These are phyloP conservation scores for Phlogophora meticulosa DNA, from an alignment of 2,888 invertebrate genomes.

Conservation along the genomic window DNA sequence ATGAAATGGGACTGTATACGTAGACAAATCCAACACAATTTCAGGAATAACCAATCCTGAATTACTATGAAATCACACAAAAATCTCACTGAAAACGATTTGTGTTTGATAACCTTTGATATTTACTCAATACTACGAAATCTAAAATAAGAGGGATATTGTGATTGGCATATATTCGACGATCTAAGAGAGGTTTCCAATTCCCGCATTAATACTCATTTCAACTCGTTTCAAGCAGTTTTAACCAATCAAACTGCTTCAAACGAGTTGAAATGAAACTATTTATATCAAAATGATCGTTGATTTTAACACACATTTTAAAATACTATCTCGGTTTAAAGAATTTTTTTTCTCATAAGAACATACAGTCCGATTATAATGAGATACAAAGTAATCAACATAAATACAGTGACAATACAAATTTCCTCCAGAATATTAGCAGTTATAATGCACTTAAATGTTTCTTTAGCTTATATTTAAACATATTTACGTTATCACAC, in stretches of 20 bases:
- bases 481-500: too few species aligned
- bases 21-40: background rate
- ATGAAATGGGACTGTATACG: background rate
- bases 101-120: background rate
- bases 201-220: background rate
- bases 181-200: background rate
- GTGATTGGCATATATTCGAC: slow-evolving; percentile 3
- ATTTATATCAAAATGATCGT: background rate
- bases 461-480: too few species aligned
- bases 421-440: too few species aligned
- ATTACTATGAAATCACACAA: background rate
- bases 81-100: background rate
- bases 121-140: background rate
- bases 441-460: too few species aligned
- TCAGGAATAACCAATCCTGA: background rate
- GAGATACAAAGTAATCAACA: too few species aligned
- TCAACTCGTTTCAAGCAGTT: too few species aligned
- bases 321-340: too few species aligned
- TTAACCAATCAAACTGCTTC: too few species aligned
- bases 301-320: background rate
- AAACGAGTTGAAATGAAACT: too few species aligned
- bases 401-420: too few species aligned
- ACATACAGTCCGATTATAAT: too few species aligned
- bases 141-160: background rate
- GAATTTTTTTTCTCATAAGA: too few species aligned